Evolutionary conservation across 2,113 vertebrate species (phyloP).

Genomic region (Suncus etruscus): DNA sequence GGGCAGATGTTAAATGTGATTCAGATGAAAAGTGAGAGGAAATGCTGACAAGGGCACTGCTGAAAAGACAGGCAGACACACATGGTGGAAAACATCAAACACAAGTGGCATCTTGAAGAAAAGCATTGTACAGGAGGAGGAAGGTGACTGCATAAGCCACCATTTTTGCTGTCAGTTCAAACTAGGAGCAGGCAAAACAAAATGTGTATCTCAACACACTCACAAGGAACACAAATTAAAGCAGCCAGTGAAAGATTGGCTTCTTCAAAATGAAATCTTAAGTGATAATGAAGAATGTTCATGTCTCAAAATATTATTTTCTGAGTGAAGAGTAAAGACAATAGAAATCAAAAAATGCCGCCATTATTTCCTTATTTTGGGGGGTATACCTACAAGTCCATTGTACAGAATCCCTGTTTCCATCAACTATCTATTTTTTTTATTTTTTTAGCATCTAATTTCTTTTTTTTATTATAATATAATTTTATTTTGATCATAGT

Average conservation of each 20-base stretch:
- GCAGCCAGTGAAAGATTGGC: background rate
- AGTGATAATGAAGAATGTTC: background rate
- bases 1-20: conserved; percentile 55
- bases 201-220: background rate
- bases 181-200: background rate
- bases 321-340: background rate
- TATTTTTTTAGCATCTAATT: too few relatives aligned
- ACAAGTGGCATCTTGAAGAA: background rate
- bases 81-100: background rate
- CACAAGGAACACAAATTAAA: background rate
- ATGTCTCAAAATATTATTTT: background rate
- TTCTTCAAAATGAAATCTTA: background rate
- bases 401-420: background rate
- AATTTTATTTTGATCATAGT: too few relatives aligned
- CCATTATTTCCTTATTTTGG: background rate
- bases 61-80: conserved; percentile 20
- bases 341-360: fast-evolving
- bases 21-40: conserved; percentile 53
- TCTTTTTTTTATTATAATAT: too few relatives aligned
- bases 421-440: too few relatives aligned
- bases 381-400: too few relatives aligned
- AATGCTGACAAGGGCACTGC: conserved; percentile 29
- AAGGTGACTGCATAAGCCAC: background rate
- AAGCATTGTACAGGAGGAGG: background rate
- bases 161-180: background rate